Percentiles rank a stretch among this genome's conserved stretches.
phyloP scores from a whole-genome alignment of 1,140 invertebrate species.

The Heliconius hermathena region DNA sequence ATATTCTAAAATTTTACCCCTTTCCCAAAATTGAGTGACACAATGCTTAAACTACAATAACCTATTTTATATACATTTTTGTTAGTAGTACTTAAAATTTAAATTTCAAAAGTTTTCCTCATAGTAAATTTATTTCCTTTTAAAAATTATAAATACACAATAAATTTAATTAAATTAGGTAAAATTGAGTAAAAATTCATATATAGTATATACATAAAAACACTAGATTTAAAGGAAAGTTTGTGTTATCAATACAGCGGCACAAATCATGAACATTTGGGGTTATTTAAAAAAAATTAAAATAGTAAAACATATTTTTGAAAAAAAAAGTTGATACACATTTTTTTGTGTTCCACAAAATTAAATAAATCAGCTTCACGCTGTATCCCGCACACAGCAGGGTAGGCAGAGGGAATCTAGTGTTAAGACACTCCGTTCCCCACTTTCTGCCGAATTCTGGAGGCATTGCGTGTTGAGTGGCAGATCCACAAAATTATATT shows the following conservation, averaged over 20 bases:
- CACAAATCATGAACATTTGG: constrained; percentile 5
- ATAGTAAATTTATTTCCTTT: background rate
- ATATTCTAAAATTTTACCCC: too few relatives aligned
- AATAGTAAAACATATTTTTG: background rate
- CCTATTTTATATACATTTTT: background rate
- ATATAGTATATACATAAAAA: background rate
- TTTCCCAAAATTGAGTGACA: too few relatives aligned
- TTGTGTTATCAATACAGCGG: background rate
- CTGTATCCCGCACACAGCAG: too few relatives aligned
- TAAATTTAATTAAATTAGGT: background rate
- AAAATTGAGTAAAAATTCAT: background rate
- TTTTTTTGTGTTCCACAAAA: too few relatives aligned
- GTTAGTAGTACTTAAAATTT: background rate
- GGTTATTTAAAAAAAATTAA: background rate
- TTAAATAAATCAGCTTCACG: too few relatives aligned
- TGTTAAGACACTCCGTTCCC: too few relatives aligned
- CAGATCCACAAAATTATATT: too few relatives aligned
- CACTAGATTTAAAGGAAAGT: background rate
- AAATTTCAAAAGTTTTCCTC: background rate
- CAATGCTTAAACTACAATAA: too few relatives aligned
- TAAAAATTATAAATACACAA: background rate
- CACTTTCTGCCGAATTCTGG: too few relatives aligned
- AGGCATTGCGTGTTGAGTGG: too few relatives aligned
- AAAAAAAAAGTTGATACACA: background rate
- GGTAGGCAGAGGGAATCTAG: too few relatives aligned